Percentiles rank a stretch among this genome's conserved stretches.
These are phyloP conservation scores for Drosophila eugracilis DNA, from an alignment of 1,140 invertebrate genomes.

Conservation along the genomic window DNA sequence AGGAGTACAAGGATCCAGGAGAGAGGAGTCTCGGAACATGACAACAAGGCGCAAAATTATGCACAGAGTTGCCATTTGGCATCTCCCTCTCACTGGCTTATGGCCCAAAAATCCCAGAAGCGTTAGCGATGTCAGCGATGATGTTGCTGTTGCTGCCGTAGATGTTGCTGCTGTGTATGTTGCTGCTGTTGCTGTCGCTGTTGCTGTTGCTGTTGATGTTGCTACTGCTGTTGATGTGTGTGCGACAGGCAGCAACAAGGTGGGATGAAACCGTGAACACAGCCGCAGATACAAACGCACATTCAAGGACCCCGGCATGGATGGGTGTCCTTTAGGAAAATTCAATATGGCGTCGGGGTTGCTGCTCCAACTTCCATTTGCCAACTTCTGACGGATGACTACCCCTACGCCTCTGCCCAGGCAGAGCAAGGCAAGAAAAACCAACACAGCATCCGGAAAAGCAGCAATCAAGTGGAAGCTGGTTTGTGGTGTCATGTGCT, in stretches of 20 bases:
- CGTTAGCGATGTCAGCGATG: conserved; percentile 56
- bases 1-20: conserved; percentile 33
- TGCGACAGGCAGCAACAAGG: conserved; percentile 74
- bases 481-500: conserved; percentile 29
- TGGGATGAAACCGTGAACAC: conserved; percentile 44
- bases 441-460: conserved; percentile 4
- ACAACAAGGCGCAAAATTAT: conserved; percentile 82
- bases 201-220: conserved; percentile 14
- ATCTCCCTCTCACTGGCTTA: conserved; percentile 9
- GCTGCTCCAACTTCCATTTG: conserved; percentile 31
- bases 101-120: conserved; percentile 63
- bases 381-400: conserved; percentile 80
- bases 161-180: conserved; percentile 29
- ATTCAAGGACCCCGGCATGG: conserved; percentile 27
- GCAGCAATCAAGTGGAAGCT: conserved; percentile 24
- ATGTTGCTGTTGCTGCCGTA: conserved; percentile 35
- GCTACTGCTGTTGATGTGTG: conserved; percentile 51
- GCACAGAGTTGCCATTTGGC: conserved; percentile 74
- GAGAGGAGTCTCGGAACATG: conserved; percentile 54
- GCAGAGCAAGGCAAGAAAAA: conserved; percentile 37
- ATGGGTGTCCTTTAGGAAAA: conserved; percentile 35
- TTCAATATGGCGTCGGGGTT: conserved; percentile 75
- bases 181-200: conserved; percentile 18
- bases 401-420: conserved; percentile 24
- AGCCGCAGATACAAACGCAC: conserved; percentile 39